Evolutionary conservation across 2,888 invertebrate species (phyloP).

Genomic region (Polymixis flavicincta): DNA sequence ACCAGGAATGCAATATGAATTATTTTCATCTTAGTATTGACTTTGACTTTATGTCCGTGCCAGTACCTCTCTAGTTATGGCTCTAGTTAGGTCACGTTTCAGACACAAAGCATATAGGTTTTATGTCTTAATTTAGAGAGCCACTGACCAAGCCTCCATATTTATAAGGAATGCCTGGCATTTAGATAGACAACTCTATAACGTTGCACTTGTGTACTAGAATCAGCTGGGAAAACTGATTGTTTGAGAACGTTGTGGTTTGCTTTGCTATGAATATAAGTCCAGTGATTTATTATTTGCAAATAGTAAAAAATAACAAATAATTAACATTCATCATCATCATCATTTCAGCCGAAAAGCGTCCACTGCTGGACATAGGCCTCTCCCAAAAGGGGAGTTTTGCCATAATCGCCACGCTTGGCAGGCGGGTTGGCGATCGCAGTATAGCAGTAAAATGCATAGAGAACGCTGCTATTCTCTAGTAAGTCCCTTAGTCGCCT

Average conservation of each 20-base stretch:
- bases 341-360: no score
- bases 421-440: no score
- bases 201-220: slow-evolving; percentile 18
- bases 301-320: no score
- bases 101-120: slow-evolving; percentile 82
- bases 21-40: slow-evolving; percentile 15
- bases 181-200: slow-evolving; percentile 50
- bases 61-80: slow-evolving; percentile 77
- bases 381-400: no score
- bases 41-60: slow-evolving; percentile 57
- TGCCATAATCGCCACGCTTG: no score
- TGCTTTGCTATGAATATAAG: neutral
- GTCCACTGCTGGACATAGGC: no score
- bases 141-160: slow-evolving; percentile 68
- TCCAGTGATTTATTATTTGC: neutral
- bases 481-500: no score
- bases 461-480: no score
- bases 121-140: slow-evolving; percentile 86
- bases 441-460: no score
- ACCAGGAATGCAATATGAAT: slow-evolving; percentile 2
- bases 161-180: slow-evolving; percentile 63
- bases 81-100: slow-evolving; percentile 81
- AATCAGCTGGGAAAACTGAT: slow-evolving; percentile 1
- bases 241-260: neutral
- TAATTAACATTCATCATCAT: no score